Base-by-base conservation (phyloP, 2,797 vertebrate genomes). In the Mycteria americana region DNA sequence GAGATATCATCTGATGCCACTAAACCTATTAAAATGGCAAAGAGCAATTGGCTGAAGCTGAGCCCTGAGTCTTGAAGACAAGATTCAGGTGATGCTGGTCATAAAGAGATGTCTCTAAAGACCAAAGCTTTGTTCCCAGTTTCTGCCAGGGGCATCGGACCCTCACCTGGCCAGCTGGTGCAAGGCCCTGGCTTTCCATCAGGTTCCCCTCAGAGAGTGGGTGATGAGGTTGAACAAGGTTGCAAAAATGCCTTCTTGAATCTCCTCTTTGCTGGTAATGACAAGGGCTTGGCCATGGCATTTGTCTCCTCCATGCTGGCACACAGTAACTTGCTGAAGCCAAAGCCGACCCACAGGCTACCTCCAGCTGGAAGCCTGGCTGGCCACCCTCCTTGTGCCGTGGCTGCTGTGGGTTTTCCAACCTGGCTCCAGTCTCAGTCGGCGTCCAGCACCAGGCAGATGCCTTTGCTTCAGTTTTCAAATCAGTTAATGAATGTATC, bases 311-410 rank as follows among this genome's bases (percentile, higher is more conserved):
- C 48, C 4, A 6, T 16, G 51, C n/a, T 80, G n/a, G 28, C 45
- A n/a, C 23, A 25, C 13, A 57, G 35, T 7, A 56, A 48, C 79
- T 35, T 81, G 30, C 53, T 74, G 45, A 46, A 90, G 33, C 19
- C 41, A 67, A 77, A 89, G 33, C 19, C 4, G 7, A 46, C 21
- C 27, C 56, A 54, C 6, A 37, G 28, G 23, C 43, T 82, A 14
- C 28, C 18, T 65, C 45, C 24, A 33, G 11, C 57, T 31, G 25
- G 10, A 25, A 87, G 8, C 30, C 30, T 74, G 37, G 4, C 27
- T 88, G 43, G 30, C 19, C 5, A 0, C 18, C 3, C 2, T 85
- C 31, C 50, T 51, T 1, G 1, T 19, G n/a, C 30, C 2, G 3
- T 53, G 53, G 51, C 53, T 80, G 23, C 3, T 64, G 45, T 15